Conservation (phyloP, 2,113 vertebrate genomes). For the Grus americana region DNA sequence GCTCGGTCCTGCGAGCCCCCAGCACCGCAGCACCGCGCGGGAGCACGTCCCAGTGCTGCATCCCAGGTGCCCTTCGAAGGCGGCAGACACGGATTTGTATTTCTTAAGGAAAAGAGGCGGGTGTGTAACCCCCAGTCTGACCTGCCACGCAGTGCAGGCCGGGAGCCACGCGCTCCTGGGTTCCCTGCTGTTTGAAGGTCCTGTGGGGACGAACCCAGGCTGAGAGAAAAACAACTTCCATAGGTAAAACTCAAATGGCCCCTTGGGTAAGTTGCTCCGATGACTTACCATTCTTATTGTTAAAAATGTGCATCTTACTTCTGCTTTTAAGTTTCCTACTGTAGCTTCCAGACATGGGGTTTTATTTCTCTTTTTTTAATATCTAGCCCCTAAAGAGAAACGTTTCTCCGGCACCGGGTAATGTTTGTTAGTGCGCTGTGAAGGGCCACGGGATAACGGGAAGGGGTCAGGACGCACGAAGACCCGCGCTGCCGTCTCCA, state of each 20-base stretch:
- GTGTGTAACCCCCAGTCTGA: not conserved
- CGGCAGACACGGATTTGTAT: accelerated
- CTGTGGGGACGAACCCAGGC: not conserved
- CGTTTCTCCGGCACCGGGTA: not conserved
- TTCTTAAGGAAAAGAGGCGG: not conserved
- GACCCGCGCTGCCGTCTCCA: not conserved
- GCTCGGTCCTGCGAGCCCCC: accelerated
- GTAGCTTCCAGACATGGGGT: not conserved
- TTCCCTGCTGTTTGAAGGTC: not conserved
- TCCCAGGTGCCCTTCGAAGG: not conserved
- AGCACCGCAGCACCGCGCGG: not conserved
- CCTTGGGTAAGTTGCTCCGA: not conserved
- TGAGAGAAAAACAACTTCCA: not conserved
- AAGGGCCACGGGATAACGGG: not conserved
- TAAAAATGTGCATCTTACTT: not conserved
- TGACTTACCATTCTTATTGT: not conserved
- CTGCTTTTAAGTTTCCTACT: not conserved
- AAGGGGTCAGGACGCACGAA: not conserved
- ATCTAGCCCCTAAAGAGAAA: not conserved
- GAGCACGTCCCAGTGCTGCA: not conserved
- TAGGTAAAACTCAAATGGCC: accelerated
- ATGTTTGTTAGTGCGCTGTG: not conserved
- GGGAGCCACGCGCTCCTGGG: accelerated
- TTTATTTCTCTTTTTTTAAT: not conserved
- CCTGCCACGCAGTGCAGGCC: not conserved